These are phyloP conservation scores for Neoscelio sp. DNA, from an alignment of 2,888 invertebrate species.

Conservation along the genomic window DNA sequence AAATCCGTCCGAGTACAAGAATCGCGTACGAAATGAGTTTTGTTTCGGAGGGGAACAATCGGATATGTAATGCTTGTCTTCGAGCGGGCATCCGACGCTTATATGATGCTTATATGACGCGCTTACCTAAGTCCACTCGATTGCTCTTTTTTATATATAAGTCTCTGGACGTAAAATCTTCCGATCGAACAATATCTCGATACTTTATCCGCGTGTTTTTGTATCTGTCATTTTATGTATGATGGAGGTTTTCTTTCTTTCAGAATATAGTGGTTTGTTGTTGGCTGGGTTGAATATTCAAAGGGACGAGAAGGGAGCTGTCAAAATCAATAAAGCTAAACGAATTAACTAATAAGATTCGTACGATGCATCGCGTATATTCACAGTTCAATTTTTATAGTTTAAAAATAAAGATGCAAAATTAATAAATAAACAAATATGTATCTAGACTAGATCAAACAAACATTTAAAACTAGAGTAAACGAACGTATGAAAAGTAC, in stretches of 20 bases:
- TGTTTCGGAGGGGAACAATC: constrained; percentile 46
- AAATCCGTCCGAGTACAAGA: constrained; percentile 79
- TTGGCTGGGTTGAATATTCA: too few species aligned
- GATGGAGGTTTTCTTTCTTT: background rate
- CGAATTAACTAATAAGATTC: too few species aligned
- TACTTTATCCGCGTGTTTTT: constrained; percentile 26
- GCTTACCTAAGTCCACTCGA: constrained; percentile 62
- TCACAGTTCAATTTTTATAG: too few species aligned
- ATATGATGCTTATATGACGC: constrained; percentile 61
- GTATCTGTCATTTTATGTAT: constrained; percentile 24
- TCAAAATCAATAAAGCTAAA: background rate
- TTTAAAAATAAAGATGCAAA: too few species aligned
- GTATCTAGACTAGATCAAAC: too few species aligned
- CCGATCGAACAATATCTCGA: constrained; percentile 36
- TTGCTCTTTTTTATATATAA: constrained; percentile 49
- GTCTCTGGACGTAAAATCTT: constrained; percentile 30
- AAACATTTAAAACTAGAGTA: too few species aligned
- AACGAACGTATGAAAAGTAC: too few species aligned
- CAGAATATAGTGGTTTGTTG: too few species aligned
- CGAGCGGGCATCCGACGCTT: constrained; percentile 12
- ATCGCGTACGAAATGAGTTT: constrained; percentile 80
- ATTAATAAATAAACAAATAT: too few species aligned
- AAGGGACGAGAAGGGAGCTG: too few species aligned
- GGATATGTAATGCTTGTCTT: constrained; percentile 53
- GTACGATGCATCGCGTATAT: too few species aligned